phyloP scores from a whole-genome alignment of 2,113 vertebrate genomes.

The Naja naja region DNA sequence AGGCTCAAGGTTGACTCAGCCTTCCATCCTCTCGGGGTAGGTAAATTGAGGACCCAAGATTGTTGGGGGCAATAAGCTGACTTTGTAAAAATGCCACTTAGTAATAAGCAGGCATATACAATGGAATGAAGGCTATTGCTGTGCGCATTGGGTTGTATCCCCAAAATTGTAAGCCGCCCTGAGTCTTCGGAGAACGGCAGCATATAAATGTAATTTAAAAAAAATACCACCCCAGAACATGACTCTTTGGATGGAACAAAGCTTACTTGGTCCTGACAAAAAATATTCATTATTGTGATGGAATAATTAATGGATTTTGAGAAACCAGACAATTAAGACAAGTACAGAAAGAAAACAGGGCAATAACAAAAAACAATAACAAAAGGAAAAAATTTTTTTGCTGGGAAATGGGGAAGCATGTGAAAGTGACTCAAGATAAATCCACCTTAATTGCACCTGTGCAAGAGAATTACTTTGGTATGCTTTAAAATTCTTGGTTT shows the following conservation, averaged over 20 bases:
- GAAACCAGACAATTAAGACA: background rate
- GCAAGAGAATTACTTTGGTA: background rate
- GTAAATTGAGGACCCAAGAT: no score
- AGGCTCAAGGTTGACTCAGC: no score
- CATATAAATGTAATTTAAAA: no score
- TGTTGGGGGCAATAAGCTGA: no score
- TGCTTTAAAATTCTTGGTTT: background rate
- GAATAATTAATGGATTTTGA: background rate
- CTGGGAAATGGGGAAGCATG: background rate
- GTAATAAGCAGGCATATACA: no score
- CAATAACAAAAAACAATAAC: background rate
- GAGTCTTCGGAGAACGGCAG: no score
- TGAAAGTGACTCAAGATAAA: background rate
- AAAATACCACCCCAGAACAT: background rate
- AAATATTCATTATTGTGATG: background rate
- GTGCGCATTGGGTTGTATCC: no score
- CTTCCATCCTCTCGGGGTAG: no score
- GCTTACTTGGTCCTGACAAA: background rate
- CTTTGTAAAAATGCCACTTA: no score
- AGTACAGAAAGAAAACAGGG: background rate
- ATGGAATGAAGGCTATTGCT: no score
- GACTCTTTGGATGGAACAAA: background rate
- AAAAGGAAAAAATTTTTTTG: background rate
- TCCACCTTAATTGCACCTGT: background rate
- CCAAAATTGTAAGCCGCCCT: no score